Evolutionary conservation across 1,140 invertebrate genomes (phyloP), one percentile per base, ranked within the genome.

Genomic region (Phthorimaea operculella): DNA sequence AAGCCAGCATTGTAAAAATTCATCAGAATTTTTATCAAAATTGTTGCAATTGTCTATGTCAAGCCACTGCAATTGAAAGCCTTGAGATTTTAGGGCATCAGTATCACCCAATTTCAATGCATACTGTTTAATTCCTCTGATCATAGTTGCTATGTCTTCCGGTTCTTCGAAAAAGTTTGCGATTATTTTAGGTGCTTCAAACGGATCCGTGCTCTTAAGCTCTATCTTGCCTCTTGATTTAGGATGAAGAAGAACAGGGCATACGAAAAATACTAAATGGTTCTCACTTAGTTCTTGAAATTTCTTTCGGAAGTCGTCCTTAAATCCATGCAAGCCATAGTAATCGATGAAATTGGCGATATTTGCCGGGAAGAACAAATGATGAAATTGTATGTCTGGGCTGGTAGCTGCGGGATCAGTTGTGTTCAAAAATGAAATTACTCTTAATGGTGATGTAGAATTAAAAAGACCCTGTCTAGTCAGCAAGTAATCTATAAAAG

Each of bases 141-240:
- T 71, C 51, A 90, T 74, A 11, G 79, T 84, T 12, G 80, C 54
- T 15, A 90, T 60, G 69, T 91, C 90, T 14, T 81, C 73, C 49
- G 71, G 57, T 45, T 90, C 86, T 12, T 87, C 58, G 44, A 92
- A 88, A 63, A 90, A 92, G 60, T 91, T 90, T 5, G 92, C 88
- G 66, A n/a, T n/a, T 90, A 87, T 49, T 94, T 89, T 21, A 89
- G 93, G 56, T 87, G 76, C 1, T n/a, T 88, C 87, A 48, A 74
- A 54, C 64, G 92, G 88, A 88, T 90, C 86, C 1, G 72, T 86
- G 17, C 74, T 85, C 50, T 84, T 87, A 1, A 93, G 68, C 59
- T 80, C 63, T 9, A 93, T 83, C 12, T 73, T 74, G 9, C 92
- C 92, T 60, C 77, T 75, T 44, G 89, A 90, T 60, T 87, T 83